phyloP scores from a whole-genome alignment of 2,797 vertebrate species.

The Gymnocypris eckloni region DNA sequence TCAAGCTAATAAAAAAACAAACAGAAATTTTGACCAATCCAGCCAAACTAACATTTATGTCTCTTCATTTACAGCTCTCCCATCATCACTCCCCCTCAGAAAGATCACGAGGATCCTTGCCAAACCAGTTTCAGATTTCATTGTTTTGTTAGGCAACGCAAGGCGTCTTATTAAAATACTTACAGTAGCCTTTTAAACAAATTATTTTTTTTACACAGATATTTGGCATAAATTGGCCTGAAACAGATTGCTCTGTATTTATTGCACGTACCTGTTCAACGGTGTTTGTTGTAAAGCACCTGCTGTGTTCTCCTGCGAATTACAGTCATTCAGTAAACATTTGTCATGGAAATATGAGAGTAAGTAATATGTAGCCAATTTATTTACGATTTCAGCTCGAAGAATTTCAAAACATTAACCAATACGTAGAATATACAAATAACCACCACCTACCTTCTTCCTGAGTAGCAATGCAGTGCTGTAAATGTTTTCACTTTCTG shows the following conservation, averaged over 20 bases:
- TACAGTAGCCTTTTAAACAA: neutral
- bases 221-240: neutral
- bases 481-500: neutral
- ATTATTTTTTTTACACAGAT: neutral
- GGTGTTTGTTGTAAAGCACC: neutral
- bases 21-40: neutral
- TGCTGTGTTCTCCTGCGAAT: neutral
- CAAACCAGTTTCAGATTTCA: neutral
- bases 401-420: neutral
- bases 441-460: neutral
- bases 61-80: neutral
- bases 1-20: neutral
- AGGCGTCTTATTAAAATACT: neutral
- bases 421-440: neutral
- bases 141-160: neutral
- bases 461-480: accelerated
- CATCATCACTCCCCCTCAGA: neutral
- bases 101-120: neutral
- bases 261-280: neutral
- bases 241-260: neutral
- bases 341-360: neutral
- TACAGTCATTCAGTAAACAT: neutral
- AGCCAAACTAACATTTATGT: neutral
- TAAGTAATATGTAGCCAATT: neutral
- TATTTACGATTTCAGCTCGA: neutral